Base-by-base conservation (phyloP, 2,888 invertebrate species). In the Heteromyza rotundicornis region DNA sequence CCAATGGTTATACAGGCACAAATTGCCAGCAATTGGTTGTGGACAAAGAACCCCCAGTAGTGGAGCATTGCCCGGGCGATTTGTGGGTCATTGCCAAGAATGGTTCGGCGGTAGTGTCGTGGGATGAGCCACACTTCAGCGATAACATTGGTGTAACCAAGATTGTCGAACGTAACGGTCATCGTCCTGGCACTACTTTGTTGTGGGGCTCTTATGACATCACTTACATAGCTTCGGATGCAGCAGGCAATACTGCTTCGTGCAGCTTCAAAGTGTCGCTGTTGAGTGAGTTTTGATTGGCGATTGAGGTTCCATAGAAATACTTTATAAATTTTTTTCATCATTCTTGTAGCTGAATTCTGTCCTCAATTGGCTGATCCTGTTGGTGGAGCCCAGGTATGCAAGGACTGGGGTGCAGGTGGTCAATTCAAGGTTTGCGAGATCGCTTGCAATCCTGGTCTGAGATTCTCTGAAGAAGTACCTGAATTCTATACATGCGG, bases 401-500 rank as follows among this genome's bases (percentile, higher is more conserved):
- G 97, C 81, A 94, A 95, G 72, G 94, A 94, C 76, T 97, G 96
- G 96, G 97, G 97, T 52, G 95, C 96, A 1, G 95, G 95, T 58
- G 95, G 96, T 47, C 94, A 95, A 78, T 96, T 96, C 84, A 96
- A 96, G 84, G 82, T 96, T 1, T 98, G 97, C 81, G 95, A 95
- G 83, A 95, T 96, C 64, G 87, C 89, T 53, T 96, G 96, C 75
- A 92, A 94, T 70, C 84, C 89, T 61, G 94, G 94, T n/a, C 85
- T 95, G 5, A 86, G 92, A 69, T 98, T 98, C 86, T 95, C 96
- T 0, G 92, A 95, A 78, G 89, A 90, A 60, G 93, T 96, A n/a
- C 96, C 98, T 1, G 92, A 94, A 70, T 98, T 98, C 86, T 98
- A 96, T 82, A 95, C 95, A 1, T 98, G 98, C 79, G 97, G 96